These are phyloP conservation scores for Cephonodes hylas DNA, from an alignment of 2,888 invertebrate species.

Conservation along the genomic window DNA sequence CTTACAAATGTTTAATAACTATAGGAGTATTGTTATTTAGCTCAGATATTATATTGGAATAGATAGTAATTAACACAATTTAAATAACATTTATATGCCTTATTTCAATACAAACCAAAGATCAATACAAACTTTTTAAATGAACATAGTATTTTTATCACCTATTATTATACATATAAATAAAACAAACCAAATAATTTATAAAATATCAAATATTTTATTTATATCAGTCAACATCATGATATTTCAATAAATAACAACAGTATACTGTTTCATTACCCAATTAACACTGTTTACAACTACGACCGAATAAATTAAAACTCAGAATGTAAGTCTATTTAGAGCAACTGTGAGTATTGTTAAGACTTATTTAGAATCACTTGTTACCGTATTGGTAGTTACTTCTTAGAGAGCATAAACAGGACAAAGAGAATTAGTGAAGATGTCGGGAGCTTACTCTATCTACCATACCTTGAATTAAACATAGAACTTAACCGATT, in stretches of 20 bases:
- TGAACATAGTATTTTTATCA: too few species aligned
- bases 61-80: too few species aligned
- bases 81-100: too few species aligned
- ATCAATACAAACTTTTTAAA: too few species aligned
- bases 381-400: not conserved
- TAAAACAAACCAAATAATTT: conserved; percentile 14
- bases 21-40: too few species aligned
- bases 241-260: conserved; percentile 42
- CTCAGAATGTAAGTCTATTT: not conserved
- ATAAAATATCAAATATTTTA: conserved; percentile 33
- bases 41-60: too few species aligned
- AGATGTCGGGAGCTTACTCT: not conserved
- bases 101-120: too few species aligned
- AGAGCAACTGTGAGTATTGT: not conserved
- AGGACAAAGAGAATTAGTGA: not conserved
- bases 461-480: not conserved
- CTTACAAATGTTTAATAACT: too few species aligned
- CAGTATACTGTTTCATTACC: conserved; percentile 16
- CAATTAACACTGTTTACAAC: conserved; percentile 15
- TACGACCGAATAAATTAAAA: conserved; percentile 13
- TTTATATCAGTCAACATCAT: conserved; percentile 53
- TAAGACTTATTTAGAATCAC: not conserved
- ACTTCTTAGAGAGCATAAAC: not conserved
- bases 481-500: conserved; percentile 16
- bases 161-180: not conserved